phyloP scores from a whole-genome alignment of 1,140 invertebrate genomes.

The Procambarus virginalis region DNA sequence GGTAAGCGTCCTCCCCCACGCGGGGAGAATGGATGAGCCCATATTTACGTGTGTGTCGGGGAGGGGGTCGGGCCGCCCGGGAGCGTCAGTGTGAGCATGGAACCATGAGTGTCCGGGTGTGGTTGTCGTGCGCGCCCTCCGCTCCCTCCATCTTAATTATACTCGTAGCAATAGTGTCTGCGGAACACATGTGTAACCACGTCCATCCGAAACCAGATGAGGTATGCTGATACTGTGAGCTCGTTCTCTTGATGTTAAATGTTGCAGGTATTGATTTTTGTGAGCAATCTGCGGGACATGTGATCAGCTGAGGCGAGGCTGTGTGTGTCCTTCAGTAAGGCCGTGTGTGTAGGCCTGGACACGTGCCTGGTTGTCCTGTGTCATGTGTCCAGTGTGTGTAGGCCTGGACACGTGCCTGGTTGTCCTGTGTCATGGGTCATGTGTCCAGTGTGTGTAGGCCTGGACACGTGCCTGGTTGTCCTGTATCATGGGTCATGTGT shows the following conservation, averaged over 20 bases:
- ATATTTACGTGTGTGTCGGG: slow-evolving; percentile 23
- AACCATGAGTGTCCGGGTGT: slow-evolving; percentile 43
- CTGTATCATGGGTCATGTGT: too few relatives aligned
- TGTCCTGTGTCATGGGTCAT: too few relatives aligned
- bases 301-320: not conserved
- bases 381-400: too few relatives aligned
- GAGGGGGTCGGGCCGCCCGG: not conserved
- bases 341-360: too few relatives aligned
- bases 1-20: not conserved
- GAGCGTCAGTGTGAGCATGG: slow-evolving; percentile 47
- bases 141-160: slow-evolving; percentile 36
- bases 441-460: too few relatives aligned
- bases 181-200: slow-evolving; percentile 47
- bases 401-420: too few relatives aligned
- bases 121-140: not conserved
- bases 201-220: slow-evolving; percentile 49
- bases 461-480: too few relatives aligned
- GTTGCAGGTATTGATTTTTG: slow-evolving; percentile 21
- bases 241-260: not conserved
- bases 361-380: too few relatives aligned
- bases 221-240: slow-evolving; percentile 18
- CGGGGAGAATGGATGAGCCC: not conserved
- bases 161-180: slow-evolving; percentile 16
- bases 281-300: not conserved
- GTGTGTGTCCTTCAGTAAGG: too few relatives aligned